These are phyloP conservation scores for Julus scandinavius DNA, from an alignment of 2,888 invertebrate species.

Conservation along the genomic window DNA sequence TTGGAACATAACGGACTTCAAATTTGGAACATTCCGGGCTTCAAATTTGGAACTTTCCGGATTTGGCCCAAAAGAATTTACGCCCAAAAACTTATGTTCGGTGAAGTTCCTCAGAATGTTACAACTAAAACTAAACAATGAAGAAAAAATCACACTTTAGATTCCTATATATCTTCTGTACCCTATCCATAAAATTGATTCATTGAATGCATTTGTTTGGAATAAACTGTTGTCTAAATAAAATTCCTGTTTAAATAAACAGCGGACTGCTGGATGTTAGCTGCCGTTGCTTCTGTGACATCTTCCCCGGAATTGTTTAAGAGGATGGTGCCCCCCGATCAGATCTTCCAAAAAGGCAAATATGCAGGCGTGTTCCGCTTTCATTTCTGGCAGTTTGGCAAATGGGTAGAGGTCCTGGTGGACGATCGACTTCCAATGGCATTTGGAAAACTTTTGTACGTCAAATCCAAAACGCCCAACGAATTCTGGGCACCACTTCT, in stretches of 20 bases:
- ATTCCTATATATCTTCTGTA: too few species aligned
- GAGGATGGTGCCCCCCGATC: constrained; percentile 96
- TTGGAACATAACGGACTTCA: too few species aligned
- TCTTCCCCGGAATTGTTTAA: constrained; percentile 87
- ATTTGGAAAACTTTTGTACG: constrained; percentile 83
- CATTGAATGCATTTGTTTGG: too few species aligned
- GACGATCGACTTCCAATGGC: constrained; percentile 92
- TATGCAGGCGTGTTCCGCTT: constrained; percentile 97
- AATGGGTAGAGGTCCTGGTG: constrained; percentile 92
- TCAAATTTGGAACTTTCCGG: too few species aligned
- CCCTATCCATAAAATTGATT: too few species aligned
- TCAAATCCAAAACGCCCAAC: constrained; percentile 83
- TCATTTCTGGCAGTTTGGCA: constrained; percentile 93
- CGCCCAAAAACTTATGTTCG: too few species aligned
- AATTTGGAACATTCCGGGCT: too few species aligned
- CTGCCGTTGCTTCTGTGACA: constrained; percentile 94
- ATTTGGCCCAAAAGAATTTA: too few species aligned
- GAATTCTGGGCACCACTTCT: constrained; percentile 97
- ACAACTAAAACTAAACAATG: too few species aligned
- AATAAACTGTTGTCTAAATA: too few species aligned
- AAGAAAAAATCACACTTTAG: too few species aligned
- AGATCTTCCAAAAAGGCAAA: constrained; percentile 85
- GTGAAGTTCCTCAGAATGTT: too few species aligned
- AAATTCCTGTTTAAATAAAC: constrained; percentile 34
- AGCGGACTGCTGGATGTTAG: constrained; percentile 95